Percentiles rank a stretch among this genome's conserved stretches.
These are phyloP conservation scores for Muraenolepis orangiensis DNA, from an alignment of 2,797 vertebrate genomes.

Conservation along the genomic window DNA sequence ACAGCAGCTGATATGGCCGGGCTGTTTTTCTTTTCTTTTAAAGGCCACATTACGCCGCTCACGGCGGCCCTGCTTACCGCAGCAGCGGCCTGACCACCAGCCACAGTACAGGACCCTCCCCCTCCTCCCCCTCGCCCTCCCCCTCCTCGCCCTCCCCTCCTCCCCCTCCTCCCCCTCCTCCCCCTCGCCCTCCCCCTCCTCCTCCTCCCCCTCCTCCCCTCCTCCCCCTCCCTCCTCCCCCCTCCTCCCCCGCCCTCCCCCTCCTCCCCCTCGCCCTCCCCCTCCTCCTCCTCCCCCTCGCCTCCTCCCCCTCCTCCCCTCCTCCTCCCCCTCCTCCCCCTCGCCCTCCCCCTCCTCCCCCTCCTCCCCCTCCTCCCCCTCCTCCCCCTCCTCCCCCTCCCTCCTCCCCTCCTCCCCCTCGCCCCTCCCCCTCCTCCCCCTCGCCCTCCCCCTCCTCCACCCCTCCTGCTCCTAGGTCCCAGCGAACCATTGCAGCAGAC, in stretches of 20 bases:
- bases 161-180: conserved; percentile 7
- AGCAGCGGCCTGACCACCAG: conserved; percentile 32
- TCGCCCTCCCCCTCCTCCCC: conserved; percentile 7
- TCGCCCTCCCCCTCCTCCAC: conserved; percentile 17
- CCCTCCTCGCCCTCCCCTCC: conserved; percentile 13
- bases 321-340: conserved; percentile 26
- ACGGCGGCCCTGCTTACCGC: conserved; percentile 59
- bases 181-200: conserved; percentile 23
- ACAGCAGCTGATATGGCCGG: conserved; percentile 65
- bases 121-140: conserved; percentile 20
- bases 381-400: conserved; percentile 21
- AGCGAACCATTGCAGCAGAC: conserved; percentile 9
- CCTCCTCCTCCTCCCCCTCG: conserved; percentile 15
- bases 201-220: not conserved
- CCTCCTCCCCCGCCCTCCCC: not conserved
- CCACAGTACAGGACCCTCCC: no score
- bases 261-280: conserved; percentile 21
- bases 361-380: not conserved
- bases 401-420: not conserved
- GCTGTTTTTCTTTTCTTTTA: conserved; percentile 40
- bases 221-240: conserved; percentile 18
- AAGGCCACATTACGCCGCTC: conserved; percentile 56
- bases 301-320: not conserved
- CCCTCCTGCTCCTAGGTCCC: no score
- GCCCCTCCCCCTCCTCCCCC: conserved; percentile 20